These are phyloP conservation scores for Oscheius sp. DNA, from an alignment of 2,888 invertebrate genomes.

Conservation along the genomic window DNA sequence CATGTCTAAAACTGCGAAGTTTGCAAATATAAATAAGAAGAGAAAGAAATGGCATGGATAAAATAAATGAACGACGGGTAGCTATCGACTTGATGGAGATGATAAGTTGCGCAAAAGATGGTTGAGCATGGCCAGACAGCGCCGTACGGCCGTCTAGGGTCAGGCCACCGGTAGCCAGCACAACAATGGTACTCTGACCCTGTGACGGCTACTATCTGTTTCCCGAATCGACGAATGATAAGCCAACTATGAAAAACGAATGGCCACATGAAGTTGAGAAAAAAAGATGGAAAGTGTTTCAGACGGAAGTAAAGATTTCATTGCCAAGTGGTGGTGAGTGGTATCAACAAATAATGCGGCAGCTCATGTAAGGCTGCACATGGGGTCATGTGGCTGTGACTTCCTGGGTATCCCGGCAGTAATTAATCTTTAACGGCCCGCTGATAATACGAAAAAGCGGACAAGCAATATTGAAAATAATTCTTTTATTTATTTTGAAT, in stretches of 20 bases:
- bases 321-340: no score
- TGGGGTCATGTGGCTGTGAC: no score
- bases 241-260: constrained; percentile 27
- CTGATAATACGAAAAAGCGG: no score
- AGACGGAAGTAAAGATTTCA: not conserved
- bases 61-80: not conserved
- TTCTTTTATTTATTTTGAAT: no score
- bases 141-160: constrained; percentile 5
- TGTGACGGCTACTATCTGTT: constrained; percentile 29
- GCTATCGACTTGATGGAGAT: not conserved
- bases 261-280: not conserved
- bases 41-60: not conserved
- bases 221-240: constrained; percentile 23
- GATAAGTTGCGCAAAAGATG: no score
- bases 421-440: no score
- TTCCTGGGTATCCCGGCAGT: no score
- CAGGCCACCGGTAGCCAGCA: constrained; percentile 29
- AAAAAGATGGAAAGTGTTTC: not conserved
- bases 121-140: constrained; percentile 6
- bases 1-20: constrained; percentile 2
- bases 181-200: constrained; percentile 25
- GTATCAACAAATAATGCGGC: no score
- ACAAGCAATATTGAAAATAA: no score
- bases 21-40: not conserved
- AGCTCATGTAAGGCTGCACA: no score